These are phyloP conservation scores for Parochlus steinenii DNA, from an alignment of 2,888 invertebrate species.

Conservation along the genomic window DNA sequence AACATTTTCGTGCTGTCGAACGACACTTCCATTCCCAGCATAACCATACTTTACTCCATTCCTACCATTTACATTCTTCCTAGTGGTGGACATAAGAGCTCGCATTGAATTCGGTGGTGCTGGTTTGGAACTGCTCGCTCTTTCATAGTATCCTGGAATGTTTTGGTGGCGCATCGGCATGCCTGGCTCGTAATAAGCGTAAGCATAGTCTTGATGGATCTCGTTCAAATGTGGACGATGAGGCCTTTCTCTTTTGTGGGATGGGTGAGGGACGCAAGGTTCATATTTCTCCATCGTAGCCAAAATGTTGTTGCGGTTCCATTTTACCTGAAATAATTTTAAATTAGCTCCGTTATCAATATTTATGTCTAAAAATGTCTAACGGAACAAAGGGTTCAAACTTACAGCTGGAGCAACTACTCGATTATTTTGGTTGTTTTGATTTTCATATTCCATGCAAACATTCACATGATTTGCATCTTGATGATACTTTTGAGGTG, in stretches of 20 bases:
- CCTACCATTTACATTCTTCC: slow-evolving; percentile 6
- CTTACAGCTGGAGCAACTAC: slow-evolving; percentile 9
- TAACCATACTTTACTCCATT: slow-evolving; percentile 3
- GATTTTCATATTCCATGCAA: slow-evolving; percentile 22
- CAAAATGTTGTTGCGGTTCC: slow-evolving; percentile 45
- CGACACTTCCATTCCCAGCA: not conserved
- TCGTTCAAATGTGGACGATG: slow-evolving; percentile 23
- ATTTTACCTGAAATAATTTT: too few relatives aligned
- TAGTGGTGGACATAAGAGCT: slow-evolving; percentile 26
- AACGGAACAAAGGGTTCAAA: not conserved
- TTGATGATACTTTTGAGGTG: slow-evolving; percentile 17
- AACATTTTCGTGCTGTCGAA: slow-evolving; percentile 26
- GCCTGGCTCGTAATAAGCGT: slow-evolving; percentile 65
- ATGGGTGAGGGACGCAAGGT: slow-evolving; percentile 27
- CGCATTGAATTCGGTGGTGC: slow-evolving; percentile 29
- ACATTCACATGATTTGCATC: slow-evolving; percentile 24
- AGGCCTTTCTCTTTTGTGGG: slow-evolving; percentile 16
- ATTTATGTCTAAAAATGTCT: too few relatives aligned
- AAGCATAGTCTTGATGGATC: slow-evolving; percentile 49
- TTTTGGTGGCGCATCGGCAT: slow-evolving; percentile 43
- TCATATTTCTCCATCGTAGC: slow-evolving; percentile 49
- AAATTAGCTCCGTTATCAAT: too few relatives aligned
- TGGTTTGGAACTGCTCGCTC: slow-evolving; percentile 23
- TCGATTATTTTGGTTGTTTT: slow-evolving; percentile 6
- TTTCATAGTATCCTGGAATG: slow-evolving; percentile 39